Conservation (phyloP, 2,888 invertebrate species). For the Heliconius cydno region DNA sequence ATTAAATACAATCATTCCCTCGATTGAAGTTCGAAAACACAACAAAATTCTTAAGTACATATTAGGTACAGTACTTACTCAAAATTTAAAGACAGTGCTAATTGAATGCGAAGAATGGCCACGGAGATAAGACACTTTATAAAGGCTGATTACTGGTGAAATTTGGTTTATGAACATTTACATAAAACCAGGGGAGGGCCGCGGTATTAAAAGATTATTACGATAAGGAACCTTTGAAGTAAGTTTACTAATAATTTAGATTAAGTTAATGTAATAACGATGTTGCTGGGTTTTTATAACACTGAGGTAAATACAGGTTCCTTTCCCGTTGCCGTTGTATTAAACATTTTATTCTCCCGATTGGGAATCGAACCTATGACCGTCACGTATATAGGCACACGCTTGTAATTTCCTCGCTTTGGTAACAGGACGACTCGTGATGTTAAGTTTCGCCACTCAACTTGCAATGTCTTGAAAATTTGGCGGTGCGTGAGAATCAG, state of each 20-base stretch:
- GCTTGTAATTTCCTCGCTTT: too few relatives aligned
- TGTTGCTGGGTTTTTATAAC: background rate
- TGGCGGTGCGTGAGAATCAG: too few relatives aligned
- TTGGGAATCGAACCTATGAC: too few relatives aligned
- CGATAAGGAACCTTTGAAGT: slow-evolving; percentile 39
- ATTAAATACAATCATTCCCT: background rate
- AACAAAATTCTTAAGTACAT: background rate
- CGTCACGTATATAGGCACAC: too few relatives aligned
- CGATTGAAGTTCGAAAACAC: background rate
- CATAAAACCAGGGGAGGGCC: slow-evolving; percentile 36
- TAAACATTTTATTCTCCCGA: background rate
- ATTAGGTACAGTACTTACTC: background rate
- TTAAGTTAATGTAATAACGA: slow-evolving; percentile 4
- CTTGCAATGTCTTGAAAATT: too few relatives aligned
- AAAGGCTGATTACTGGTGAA: slow-evolving; percentile 42
- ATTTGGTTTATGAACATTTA: slow-evolving; percentile 44
- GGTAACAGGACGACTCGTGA: too few relatives aligned
- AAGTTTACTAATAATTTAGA: background rate
- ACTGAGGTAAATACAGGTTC: background rate
- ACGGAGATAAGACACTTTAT: slow-evolving; percentile 41
- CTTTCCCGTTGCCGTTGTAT: background rate
- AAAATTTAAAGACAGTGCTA: slow-evolving; percentile 28
- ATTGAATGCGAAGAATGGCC: slow-evolving; percentile 43
- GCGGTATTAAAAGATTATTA: slow-evolving; percentile 37
- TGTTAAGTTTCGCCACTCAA: too few relatives aligned